Evolutionary conservation across 2,113 vertebrate species (phyloP), one percentile per base, ranked within the genome.

Genomic region (Pelusios castaneus): DNA sequence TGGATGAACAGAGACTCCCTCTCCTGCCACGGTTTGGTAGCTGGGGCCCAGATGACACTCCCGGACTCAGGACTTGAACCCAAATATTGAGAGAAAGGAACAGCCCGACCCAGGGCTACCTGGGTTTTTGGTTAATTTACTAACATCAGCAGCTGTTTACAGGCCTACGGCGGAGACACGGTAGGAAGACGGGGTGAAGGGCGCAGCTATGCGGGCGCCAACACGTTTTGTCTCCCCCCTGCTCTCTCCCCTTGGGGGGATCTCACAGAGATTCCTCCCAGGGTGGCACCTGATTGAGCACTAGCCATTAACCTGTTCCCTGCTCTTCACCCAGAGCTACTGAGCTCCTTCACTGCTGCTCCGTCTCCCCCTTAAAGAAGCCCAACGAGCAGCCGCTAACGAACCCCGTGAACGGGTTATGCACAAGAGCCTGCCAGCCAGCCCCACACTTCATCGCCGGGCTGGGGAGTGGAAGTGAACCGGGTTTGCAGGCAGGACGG

Each of bases 331-430:
- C 29, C 10, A 1, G 27, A 91, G 96, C 94, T 88, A 89, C 63
- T n/a, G 73, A 82, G 95, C 94, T 97, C 94, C 79, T 87, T 55
- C 78, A 89, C 70, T 82, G 88, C 84, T 95, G 81, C 85, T 95
- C 80, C 83, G 83, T 90, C 89, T 91, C 87, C 78, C 49, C 41
- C 58, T 45, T 0, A 16, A 52, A 55, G 91, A 54, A 85, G n/a
- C 11, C 31, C 70, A 60, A 52, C 54, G 86, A 92, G 85, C 89
- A 81, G 92, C 76, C 51, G 8, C 67, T 41, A 21, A 41, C 67
- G 31, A 14, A 3, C 58, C 58, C 29, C 16, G 4, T 19, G 16
- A 31, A 67, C n/a, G 60, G 60, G 34, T 67, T 67, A 67, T 19
- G 8, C 29, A 6, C 29, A 5, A 19, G 31, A 67, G 60, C 60